Percentiles rank a stretch among this genome's conserved stretches.
phyloP scores from a whole-genome alignment of 1,140 invertebrate species.

The Musca vetustissima region DNA sequence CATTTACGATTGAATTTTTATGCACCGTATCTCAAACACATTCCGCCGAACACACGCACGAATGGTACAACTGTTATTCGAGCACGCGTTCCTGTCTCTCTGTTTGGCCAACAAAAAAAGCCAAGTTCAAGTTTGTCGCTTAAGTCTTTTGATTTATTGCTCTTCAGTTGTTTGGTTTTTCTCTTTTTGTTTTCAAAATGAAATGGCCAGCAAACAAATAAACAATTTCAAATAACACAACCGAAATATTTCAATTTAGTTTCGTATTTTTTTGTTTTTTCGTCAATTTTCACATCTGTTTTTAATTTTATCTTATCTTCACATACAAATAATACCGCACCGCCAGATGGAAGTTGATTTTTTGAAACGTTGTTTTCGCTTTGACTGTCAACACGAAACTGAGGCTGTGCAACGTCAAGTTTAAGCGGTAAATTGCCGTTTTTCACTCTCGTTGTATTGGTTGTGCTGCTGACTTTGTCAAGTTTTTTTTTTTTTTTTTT shows the following conservation, averaged over 20 bases:
- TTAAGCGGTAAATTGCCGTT: conserved; percentile 50
- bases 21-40: background rate
- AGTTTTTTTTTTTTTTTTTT: background rate
- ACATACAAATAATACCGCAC: no score
- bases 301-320: no score
- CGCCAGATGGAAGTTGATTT: no score
- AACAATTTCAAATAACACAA: no score
- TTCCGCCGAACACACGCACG: background rate
- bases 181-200: no score
- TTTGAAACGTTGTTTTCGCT: conserved; percentile 39
- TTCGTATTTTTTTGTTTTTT: background rate
- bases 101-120: no score
- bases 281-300: conserved; percentile 14
- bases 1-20: background rate
- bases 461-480: background rate
- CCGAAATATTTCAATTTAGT: background rate
- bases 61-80: background rate
- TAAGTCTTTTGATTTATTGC: conserved; percentile 36
- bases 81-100: background rate
- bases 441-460: no score
- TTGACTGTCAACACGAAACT: conserved; percentile 49
- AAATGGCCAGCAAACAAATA: no score
- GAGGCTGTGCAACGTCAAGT: conserved; percentile 44
- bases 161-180: background rate
- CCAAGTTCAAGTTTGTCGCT: conserved; percentile 53